phyloP scores from a whole-genome alignment of 2,888 invertebrate species.

The Monopis laevigella region DNA sequence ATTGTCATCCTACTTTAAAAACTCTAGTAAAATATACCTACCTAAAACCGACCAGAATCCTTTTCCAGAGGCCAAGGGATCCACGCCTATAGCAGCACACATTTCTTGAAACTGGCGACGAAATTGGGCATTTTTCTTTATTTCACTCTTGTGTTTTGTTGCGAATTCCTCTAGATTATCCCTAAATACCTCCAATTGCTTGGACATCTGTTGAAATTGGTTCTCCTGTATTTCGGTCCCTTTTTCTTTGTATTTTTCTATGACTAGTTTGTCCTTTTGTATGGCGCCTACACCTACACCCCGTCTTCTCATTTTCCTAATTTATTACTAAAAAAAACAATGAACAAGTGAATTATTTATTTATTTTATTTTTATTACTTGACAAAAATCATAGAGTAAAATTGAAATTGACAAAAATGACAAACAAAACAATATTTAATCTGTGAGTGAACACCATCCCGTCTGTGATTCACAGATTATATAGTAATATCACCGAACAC shows the following conservation, averaged over 20 bases:
- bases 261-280: conserved; percentile 85
- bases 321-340: not conserved
- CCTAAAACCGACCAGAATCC: conserved; percentile 97
- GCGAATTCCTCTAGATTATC: conserved; percentile 95
- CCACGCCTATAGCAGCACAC: conserved; percentile 99
- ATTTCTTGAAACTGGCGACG: conserved; percentile 97
- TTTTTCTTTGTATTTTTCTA: conserved; percentile 92
- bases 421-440: too few relatives aligned
- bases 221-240: conserved; percentile 92
- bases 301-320: conserved; percentile 75
- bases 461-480: too few relatives aligned
- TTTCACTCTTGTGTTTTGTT: conserved; percentile 92
- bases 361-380: too few relatives aligned
- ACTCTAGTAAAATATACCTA: too few relatives aligned
- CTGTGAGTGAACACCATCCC: too few relatives aligned
- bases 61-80: conserved; percentile 95
- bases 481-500: too few relatives aligned
- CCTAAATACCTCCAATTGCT: conserved; percentile 93
- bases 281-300: conserved; percentile 89
- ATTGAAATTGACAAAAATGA: too few relatives aligned
- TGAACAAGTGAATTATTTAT: not conserved
- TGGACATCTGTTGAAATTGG: conserved; percentile 92
- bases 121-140: conserved; percentile 94
- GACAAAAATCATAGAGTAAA: too few relatives aligned
- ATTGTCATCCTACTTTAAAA: too few relatives aligned